These are phyloP conservation scores for Meloidogyne floridensis DNA, from an alignment of 1,140 invertebrate genomes.

Conservation along the genomic window DNA sequence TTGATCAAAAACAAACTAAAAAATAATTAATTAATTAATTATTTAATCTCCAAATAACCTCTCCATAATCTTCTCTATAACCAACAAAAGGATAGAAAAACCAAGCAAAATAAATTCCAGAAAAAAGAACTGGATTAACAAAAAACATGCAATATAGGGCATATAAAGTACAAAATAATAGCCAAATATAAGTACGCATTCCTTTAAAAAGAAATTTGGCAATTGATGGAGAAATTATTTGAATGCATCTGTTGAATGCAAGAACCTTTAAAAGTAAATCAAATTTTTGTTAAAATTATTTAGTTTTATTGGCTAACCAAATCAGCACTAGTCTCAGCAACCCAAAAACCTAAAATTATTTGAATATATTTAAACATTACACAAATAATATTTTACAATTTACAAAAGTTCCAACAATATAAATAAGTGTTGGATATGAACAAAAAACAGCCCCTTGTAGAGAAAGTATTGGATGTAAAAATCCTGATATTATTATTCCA, in stretches of 20 bases:
- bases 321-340: conserved; percentile 17
- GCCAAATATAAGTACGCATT: conserved; percentile 13
- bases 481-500: conserved; percentile 14
- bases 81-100: conserved; percentile 35
- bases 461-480: conserved; percentile 9
- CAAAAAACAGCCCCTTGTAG: conserved; percentile 27
- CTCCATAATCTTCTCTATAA: background rate
- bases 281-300: background rate
- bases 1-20: background rate
- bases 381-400: too few species aligned
- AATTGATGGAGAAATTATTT: conserved; percentile 6
- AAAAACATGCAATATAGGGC: conserved; percentile 23
- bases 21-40: too few species aligned
- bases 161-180: background rate
- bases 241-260: conserved; percentile 11
- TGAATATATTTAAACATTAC: too few species aligned
- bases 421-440: conserved; percentile 29
- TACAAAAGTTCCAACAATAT: conserved; percentile 9
- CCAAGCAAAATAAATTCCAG: conserved; percentile 34
- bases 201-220: conserved; percentile 22
- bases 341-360: conserved; percentile 5
- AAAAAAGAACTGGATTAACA: conserved; percentile 24
- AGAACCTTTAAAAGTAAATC: conserved; percentile 6
- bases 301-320: background rate
- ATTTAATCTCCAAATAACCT: background rate